Evolutionary conservation across 2,888 invertebrate genomes (phyloP), one percentile per base, ranked within the genome.

Genomic region (Drosophila colorata): DNA sequence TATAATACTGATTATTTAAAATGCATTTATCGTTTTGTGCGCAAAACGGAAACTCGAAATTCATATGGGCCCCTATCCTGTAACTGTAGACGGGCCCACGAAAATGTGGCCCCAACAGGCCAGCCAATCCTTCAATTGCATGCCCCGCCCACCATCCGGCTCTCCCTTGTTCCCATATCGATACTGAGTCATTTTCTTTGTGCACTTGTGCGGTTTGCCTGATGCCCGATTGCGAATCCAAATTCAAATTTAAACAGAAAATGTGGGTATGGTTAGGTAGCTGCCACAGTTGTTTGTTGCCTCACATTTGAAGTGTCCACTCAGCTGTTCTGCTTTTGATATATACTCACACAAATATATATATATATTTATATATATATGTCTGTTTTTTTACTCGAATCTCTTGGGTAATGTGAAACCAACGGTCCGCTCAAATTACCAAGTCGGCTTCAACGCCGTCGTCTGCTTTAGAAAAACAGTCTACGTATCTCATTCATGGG

Each of bases 151-250:
- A 6, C 35, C 1, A n/a, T 13, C 5, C 14, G 20, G 3, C 31
- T 31, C 1, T 0, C 31, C 8, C 23, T 49, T 37, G n/a, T 28
- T 20, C 13, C 56, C 48, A 59, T 56, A 56, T 72, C 33, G 57
- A 53, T 47, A 43, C 40, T 88, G 83, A 88, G 53, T 84, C 88
- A 84, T 46, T 88, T 84, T 87, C 88, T 83, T 72, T 59, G 53
- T 64, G 83, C 83, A 84, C 83, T 84, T 84, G 86, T 84, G 83
- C 74, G 83, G 83, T 78, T 84, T 81, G 60, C 58, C 35, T 13
- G 35, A 31, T 51, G 51, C 67, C 33, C 52, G 23, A 58, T 48
- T 47, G 38, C 53, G 40, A 74, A 57, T 66, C 46, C 14, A 56
- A 51, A 77, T 64, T 53, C 58, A 58, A 55, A 48, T 53, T 49